phyloP scores from a whole-genome alignment of 1,140 invertebrate species.

The Psix sp. region DNA sequence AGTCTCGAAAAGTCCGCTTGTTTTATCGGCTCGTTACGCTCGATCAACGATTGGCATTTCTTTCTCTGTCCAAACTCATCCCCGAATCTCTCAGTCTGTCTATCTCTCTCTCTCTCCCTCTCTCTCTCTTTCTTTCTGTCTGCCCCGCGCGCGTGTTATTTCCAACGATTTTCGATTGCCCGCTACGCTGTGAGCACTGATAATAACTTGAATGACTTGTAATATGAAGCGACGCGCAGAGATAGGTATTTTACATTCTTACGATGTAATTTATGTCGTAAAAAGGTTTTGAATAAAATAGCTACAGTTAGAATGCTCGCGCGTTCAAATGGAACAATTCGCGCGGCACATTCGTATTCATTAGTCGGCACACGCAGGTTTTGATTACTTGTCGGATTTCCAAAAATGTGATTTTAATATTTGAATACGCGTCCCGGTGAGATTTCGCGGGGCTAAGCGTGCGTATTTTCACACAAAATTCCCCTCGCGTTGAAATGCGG shows the following conservation, averaged over 20 bases:
- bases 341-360: too few species aligned
- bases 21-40: slow-evolving; percentile 73
- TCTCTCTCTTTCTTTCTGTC: slow-evolving; percentile 8
- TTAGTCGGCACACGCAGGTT: too few species aligned
- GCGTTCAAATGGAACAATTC: too few species aligned
- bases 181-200: slow-evolving; percentile 11
- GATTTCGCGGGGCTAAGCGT: too few species aligned
- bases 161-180: slow-evolving; percentile 54
- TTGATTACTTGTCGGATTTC: too few species aligned
- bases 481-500: background rate
- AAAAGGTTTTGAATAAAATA: too few species aligned
- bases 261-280: too few species aligned
- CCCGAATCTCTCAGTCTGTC: background rate
- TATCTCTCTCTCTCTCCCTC: background rate
- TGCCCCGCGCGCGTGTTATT: slow-evolving; percentile 27
- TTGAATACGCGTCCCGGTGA: too few species aligned
- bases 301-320: too few species aligned
- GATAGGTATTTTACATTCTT: too few species aligned
- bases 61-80: slow-evolving; percentile 51
- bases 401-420: too few species aligned
- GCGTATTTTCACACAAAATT: slow-evolving; percentile 5
- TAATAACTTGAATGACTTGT: slow-evolving; percentile 33
- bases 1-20: slow-evolving; percentile 56
- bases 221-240: background rate
- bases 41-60: slow-evolving; percentile 68